These are phyloP conservation scores for Steinernema hermaphroditum DNA, from an alignment of 2,888 invertebrate genomes.

Conservation along the genomic window DNA sequence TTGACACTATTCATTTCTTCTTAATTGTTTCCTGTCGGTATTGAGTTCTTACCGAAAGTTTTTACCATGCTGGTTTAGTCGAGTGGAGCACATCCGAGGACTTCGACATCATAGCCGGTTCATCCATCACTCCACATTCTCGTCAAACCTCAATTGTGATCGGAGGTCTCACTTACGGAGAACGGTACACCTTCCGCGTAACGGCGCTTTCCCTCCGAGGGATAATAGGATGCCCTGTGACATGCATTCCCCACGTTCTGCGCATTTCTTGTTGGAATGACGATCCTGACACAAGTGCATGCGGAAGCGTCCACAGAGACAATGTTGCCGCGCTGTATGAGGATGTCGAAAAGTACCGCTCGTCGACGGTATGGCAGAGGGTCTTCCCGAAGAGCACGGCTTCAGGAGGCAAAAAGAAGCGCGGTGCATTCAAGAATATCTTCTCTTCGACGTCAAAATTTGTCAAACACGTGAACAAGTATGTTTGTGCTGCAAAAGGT, in stretches of 20 bases:
- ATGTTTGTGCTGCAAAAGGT: too few species aligned
- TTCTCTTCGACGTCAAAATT: slow-evolving; percentile 95
- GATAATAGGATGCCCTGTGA: slow-evolving; percentile 34
- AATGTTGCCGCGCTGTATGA: slow-evolving; percentile 49
- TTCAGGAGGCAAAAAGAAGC: slow-evolving; percentile 48
- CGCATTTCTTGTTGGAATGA: slow-evolving; percentile 29
- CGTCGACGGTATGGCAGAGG: slow-evolving; percentile 58
- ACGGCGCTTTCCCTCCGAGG: slow-evolving; percentile 78
- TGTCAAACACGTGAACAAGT: slow-evolving; percentile 80
- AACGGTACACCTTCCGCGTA: slow-evolving; percentile 85
- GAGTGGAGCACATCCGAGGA: slow-evolving; percentile 89
- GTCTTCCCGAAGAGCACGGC: slow-evolving; percentile 53
- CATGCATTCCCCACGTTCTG: neutral
- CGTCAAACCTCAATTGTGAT: slow-evolving; percentile 64
- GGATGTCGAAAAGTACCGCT: slow-evolving; percentile 56
- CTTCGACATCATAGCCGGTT: slow-evolving; percentile 81
- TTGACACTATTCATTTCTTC: neutral
- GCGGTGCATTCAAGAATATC: slow-evolving; percentile 78
- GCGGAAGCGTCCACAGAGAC: slow-evolving; percentile 37
- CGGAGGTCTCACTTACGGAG: slow-evolving; percentile 68
- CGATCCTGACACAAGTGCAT: neutral
- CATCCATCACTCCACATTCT: slow-evolving; percentile 77
- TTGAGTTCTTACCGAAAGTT: neutral
- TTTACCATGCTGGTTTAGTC: slow-evolving; percentile 71
- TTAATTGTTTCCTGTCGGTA: neutral